Evolutionary conservation across 2,113 vertebrate species (phyloP).

Genomic region (Labeo rohita): DNA sequence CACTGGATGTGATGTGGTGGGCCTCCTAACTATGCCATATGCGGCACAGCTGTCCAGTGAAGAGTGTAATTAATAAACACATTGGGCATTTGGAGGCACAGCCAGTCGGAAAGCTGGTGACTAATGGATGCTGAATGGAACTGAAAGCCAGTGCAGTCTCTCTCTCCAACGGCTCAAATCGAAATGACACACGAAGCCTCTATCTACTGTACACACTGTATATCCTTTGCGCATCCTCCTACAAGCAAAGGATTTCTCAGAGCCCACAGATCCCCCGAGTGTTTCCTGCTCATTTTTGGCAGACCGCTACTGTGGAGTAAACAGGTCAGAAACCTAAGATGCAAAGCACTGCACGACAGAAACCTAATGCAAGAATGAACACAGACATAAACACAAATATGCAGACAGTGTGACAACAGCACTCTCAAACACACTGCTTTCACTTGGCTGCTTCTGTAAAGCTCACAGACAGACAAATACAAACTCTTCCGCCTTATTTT

Average conservation of each 20-base stretch:
- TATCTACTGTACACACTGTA: slow-evolving; percentile 8
- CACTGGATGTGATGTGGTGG: slow-evolving; percentile 18
- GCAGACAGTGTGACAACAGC: slow-evolving; percentile 21
- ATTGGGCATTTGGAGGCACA: slow-evolving; percentile 8
- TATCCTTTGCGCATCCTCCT: not conserved
- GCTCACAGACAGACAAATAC: slow-evolving; percentile 47
- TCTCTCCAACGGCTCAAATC: not conserved
- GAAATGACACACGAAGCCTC: not conserved
- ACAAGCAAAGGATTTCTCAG: not conserved
- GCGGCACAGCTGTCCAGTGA: not conserved
- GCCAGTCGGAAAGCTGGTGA: slow-evolving; percentile 16
- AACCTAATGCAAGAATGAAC: slow-evolving; percentile 23
- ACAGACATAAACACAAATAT: slow-evolving; percentile 42
- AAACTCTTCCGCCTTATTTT: slow-evolving; percentile 32
- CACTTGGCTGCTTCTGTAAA: slow-evolving; percentile 41
- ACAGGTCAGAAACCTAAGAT: slow-evolving; percentile 5
- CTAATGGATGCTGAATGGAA: slow-evolving; percentile 16
- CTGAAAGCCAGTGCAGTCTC: not conserved
- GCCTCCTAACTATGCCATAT: slow-evolving; percentile 34
- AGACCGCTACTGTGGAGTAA: not conserved
- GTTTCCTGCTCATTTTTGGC: not conserved
- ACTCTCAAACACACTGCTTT: slow-evolving; percentile 39
- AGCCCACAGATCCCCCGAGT: not conserved
- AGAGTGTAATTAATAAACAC: slow-evolving; percentile 32
- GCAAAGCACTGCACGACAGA: not conserved